Conservation (phyloP, 2,888 invertebrate species). For the Portevinia maculata region DNA sequence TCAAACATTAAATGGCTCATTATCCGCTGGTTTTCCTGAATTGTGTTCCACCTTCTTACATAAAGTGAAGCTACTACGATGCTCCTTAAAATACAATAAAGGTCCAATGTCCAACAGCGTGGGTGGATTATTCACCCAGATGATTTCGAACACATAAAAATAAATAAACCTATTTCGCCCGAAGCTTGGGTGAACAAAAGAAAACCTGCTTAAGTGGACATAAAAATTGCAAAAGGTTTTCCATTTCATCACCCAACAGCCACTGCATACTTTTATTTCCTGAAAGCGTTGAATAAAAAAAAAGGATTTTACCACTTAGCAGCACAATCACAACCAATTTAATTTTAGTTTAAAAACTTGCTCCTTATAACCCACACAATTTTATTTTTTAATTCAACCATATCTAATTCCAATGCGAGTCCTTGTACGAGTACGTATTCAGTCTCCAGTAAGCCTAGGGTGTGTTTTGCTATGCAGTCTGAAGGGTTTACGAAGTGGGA, state of each 20-base stretch:
- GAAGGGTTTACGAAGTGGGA: constrained; percentile 44
- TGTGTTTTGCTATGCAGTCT: constrained; percentile 12
- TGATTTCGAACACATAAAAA: constrained; percentile 8
- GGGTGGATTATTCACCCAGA: constrained; percentile 9
- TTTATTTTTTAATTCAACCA: constrained; percentile 71
- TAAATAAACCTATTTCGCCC: constrained; percentile 9
- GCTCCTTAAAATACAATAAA: not conserved
- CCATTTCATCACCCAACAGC: constrained; percentile 63
- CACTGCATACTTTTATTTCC: constrained; percentile 24
- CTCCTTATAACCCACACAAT: constrained; percentile 69
- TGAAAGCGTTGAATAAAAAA: constrained; percentile 7
- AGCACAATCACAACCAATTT: constrained; percentile 72
- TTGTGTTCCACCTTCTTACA: not conserved
- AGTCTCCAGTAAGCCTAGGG: constrained; percentile 6
- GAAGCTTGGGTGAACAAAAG: constrained; percentile 14
- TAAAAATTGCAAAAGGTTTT: constrained; percentile 70
- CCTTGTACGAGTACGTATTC: constrained; percentile 35
- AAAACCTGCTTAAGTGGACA: constrained; percentile 67
- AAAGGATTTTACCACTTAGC: constrained; percentile 66
- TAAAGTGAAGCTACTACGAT: not conserved
- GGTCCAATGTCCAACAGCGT: constrained; percentile 4
- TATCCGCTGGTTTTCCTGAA: constrained; percentile 12
- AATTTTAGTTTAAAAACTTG: constrained; percentile 71
- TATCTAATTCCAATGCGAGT: constrained; percentile 62
- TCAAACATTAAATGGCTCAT: constrained; percentile 42